Conservation (phyloP, 2,797 vertebrate genomes). For the Myoxocephalus aenaeus region DNA sequence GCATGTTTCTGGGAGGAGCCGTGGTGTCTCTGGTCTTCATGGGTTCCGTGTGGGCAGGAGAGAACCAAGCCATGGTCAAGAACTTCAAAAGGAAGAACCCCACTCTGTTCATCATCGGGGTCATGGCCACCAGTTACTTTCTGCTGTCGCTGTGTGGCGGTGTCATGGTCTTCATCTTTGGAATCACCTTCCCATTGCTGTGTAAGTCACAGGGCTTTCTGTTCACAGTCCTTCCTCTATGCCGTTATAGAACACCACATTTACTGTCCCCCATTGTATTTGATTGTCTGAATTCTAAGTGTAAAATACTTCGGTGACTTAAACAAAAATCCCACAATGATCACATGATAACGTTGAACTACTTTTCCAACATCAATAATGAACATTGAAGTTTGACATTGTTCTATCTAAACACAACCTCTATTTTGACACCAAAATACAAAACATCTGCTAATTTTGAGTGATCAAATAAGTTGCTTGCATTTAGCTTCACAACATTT, state of each 20-base stretch:
- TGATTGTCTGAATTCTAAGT: no score
- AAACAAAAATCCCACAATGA: not conserved
- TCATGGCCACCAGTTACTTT: slow-evolving; percentile 94
- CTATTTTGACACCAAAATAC: not conserved
- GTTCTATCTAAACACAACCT: not conserved
- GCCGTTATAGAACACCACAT: not conserved
- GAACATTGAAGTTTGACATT: not conserved
- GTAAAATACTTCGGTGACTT: not conserved
- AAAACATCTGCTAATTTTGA: not conserved
- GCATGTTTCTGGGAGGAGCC: slow-evolving; percentile 92
- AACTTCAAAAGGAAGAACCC: slow-evolving; percentile 95
- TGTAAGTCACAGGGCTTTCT: slow-evolving; percentile 84
- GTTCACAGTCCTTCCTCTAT: not conserved
- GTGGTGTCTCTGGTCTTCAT: slow-evolving; percentile 93
- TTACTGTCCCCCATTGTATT: not conserved
- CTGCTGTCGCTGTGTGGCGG: slow-evolving; percentile 94
- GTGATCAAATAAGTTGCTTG: not conserved
- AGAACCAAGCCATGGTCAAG: slow-evolving; percentile 92
- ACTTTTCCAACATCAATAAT: not conserved
- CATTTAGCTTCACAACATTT: not conserved
- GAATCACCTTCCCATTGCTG: slow-evolving; percentile 94
- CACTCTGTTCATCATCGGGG: slow-evolving; percentile 87
- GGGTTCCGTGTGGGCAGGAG: slow-evolving; percentile 94
- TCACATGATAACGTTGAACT: not conserved
- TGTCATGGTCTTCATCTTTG: slow-evolving; percentile 97